Conservation (phyloP, 2,797 vertebrate species). For the Odontamblyopus rebecca region DNA sequence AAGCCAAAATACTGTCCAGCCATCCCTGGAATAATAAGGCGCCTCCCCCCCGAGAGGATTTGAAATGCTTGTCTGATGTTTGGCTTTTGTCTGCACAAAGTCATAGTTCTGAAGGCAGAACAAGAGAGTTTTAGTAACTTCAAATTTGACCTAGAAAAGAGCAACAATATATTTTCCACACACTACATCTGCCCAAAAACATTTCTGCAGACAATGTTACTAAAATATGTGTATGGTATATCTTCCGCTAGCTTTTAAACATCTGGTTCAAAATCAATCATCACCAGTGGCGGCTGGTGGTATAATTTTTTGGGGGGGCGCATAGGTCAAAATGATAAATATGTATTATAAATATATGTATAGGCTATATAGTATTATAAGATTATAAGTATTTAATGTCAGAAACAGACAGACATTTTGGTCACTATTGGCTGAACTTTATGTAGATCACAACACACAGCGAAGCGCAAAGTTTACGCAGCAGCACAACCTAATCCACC, state of each 20-base stretch:
- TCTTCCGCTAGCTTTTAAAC: background rate
- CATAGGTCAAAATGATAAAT: too few relatives aligned
- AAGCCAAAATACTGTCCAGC: slow-evolving; percentile 50
- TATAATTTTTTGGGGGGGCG: too few relatives aligned
- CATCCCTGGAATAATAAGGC: slow-evolving; percentile 58
- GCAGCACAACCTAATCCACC: too few relatives aligned
- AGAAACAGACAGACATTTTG: too few relatives aligned
- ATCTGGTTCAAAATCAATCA: background rate
- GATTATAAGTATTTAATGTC: too few relatives aligned
- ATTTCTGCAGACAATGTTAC: background rate
- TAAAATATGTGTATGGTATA: background rate
- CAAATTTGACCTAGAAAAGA: slow-evolving; percentile 6
- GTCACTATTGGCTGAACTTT: too few relatives aligned
- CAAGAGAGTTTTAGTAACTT: slow-evolving; percentile 23
- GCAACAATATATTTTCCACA: slow-evolving; percentile 3
- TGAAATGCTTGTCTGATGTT: slow-evolving; percentile 16
- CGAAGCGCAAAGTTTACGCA: too few relatives aligned
- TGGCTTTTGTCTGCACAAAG: slow-evolving; percentile 32
- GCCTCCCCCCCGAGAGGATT: slow-evolving; percentile 41
- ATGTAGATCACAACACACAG: too few relatives aligned
- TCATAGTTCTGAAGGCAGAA: slow-evolving; percentile 20
- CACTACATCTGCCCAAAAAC: background rate
- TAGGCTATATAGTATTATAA: too few relatives aligned
- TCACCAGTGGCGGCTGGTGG: too few relatives aligned
- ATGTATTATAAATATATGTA: too few relatives aligned